Conservation (phyloP, 2,888 invertebrate genomes). For the Apodemia mormo region DNA sequence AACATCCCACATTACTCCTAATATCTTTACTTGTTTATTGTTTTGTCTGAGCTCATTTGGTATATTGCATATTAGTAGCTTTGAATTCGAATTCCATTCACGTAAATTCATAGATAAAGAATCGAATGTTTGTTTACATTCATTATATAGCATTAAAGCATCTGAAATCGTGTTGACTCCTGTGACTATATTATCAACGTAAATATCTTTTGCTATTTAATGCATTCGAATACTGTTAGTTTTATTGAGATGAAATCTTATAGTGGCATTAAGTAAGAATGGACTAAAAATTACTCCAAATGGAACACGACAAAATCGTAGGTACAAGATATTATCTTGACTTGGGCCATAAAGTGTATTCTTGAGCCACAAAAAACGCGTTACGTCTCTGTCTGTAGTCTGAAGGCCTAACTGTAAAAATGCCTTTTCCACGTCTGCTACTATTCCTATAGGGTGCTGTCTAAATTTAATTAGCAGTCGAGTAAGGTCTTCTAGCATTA, state of each 20-base stretch:
- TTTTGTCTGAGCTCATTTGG: not conserved
- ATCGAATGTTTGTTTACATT: conserved; percentile 4
- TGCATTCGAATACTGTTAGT: not conserved
- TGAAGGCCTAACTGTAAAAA: conserved; percentile 40
- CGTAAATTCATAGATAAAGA: conserved; percentile 18
- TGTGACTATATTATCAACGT: conserved; percentile 29
- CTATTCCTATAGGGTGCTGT: conserved; percentile 32
- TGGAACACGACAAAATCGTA: conserved; percentile 27
- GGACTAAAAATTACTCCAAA: conserved; percentile 30
- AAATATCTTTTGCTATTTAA: conserved; percentile 19
- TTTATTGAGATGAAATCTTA: conserved; percentile 21
- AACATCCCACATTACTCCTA: not conserved
- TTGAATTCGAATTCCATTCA: conserved; percentile 6
- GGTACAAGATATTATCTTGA: conserved; percentile 28
- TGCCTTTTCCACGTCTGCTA: conserved; percentile 42
- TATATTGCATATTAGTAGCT: conserved; percentile 11
- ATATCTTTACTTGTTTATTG: not conserved
- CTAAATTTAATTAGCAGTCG: conserved; percentile 38
- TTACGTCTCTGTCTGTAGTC: conserved; percentile 35
- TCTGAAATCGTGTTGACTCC: not conserved
- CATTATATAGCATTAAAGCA: not conserved
- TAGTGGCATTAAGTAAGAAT: conserved; percentile 34
- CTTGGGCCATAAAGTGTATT: conserved; percentile 14
- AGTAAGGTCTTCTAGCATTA: conserved; percentile 39
- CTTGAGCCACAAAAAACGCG: conserved; percentile 39